Evolutionary conservation across 2,888 invertebrate genomes (phyloP), one percentile per base, ranked within the genome.

Genomic region (Orthosia gothica): DNA sequence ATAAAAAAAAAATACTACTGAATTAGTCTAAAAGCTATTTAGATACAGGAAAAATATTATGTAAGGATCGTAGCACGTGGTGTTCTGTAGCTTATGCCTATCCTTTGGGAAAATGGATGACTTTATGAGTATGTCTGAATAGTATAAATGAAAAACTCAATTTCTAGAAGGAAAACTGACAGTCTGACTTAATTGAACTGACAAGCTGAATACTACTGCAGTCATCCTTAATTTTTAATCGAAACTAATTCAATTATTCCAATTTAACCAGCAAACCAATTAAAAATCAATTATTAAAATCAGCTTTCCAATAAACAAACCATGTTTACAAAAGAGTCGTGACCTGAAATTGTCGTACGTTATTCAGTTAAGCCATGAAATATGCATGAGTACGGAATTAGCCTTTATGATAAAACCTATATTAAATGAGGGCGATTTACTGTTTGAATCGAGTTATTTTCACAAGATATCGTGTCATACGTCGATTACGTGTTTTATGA

Each of bases 341-440:
- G 86, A 84, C 85, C 82, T 79, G 83, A 88, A 90, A 91, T 89
- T 88, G 89, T 86, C 86, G 83, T 88, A 79, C 89, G 90, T 93
- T 92, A 92, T 91, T 90, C 91, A 88, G 89, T 90, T 86, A 88
- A 81, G 82, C 79, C 85, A 90, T 92, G 90, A 92, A 93, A 93
- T 92, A 93, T 90, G 90, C 89, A 93, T 93, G 91, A 92, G 90
- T 45, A 74, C 77, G 81, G 88, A 91, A 93, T 93, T 93, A 93
- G 91, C 89, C 84, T n/a, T n/a, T n/a, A n/a, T n/a, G n/a, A n/a
- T n/a, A n/a, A n/a, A n/a, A n/a, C n/a, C n/a, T n/a, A n/a, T n/a
- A n/a, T n/a, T n/a, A n/a, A n/a, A n/a, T n/a, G n/a, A n/a, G 32
- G 32, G 32, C 32, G 32, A 0, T 32, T 32, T 32, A 32, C 32